Conservation (phyloP, 1,140 invertebrate genomes). For the Trachymyrmex cornetzi region DNA sequence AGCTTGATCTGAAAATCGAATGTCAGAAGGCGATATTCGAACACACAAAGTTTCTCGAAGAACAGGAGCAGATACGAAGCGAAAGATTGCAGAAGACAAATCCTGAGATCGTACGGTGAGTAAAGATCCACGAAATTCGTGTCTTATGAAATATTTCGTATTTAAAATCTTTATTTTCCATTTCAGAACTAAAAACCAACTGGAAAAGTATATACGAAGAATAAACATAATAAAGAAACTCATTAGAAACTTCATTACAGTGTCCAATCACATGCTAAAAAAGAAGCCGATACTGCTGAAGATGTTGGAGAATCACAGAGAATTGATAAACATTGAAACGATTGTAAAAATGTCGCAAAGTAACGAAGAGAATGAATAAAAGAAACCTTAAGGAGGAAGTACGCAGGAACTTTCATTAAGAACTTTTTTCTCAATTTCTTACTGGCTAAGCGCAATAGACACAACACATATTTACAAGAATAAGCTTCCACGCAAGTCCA, state of each 20-base stretch:
- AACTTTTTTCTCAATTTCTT: constrained; percentile 46
- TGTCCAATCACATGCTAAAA: constrained; percentile 55
- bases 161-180: constrained; percentile 34
- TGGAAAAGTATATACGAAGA: constrained; percentile 70
- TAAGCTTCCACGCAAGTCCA: constrained; percentile 64
- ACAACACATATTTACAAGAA: constrained; percentile 78
- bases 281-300: constrained; percentile 66
- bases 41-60: constrained; percentile 75
- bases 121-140: neutral
- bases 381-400: constrained; percentile 31
- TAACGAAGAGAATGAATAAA: neutral
- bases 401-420: constrained; percentile 53
- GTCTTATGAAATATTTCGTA: neutral
- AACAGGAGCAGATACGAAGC: constrained; percentile 69
- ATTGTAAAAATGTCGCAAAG: constrained; percentile 61
- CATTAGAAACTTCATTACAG: constrained; percentile 78
- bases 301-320: constrained; percentile 76
- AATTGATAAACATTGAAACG: constrained; percentile 77
- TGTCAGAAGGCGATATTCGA: constrained; percentile 68
- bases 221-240: constrained; percentile 81
- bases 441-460: constrained; percentile 53
- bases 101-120: constrained; percentile 76
- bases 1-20: constrained; percentile 73
- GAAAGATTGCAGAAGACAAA: constrained; percentile 76
- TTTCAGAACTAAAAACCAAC: constrained; percentile 75